Evolutionary conservation across 1,140 invertebrate genomes (phyloP).

Genomic region (Papilio xuthus): DNA sequence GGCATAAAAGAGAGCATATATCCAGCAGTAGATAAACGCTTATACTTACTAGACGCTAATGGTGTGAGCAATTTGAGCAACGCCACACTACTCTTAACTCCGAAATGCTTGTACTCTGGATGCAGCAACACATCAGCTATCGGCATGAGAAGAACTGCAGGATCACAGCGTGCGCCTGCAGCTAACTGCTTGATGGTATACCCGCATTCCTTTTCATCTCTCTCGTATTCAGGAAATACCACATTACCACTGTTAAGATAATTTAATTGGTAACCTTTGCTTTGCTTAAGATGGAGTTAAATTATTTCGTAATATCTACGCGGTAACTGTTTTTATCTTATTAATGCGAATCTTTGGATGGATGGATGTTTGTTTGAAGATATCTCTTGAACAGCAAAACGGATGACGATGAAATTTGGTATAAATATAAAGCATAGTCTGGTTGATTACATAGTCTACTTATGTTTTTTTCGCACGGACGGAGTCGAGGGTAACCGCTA

Average conservation of each 20-base stretch:
- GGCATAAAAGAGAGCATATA: no score
- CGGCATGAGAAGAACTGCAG: slow-evolving; percentile 66
- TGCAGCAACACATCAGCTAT: slow-evolving; percentile 71
- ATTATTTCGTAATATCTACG: no score
- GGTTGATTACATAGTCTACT: no score
- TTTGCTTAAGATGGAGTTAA: no score
- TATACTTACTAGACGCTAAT: slow-evolving; percentile 60
- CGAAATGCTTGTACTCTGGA: slow-evolving; percentile 72
- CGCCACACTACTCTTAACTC: slow-evolving; percentile 60
- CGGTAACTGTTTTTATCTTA: no score
- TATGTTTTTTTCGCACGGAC: no score
- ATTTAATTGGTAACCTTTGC: slow-evolving; percentile 34
- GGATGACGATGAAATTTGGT: no score
- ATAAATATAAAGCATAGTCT: no score
- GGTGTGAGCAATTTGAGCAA: slow-evolving; percentile 62
- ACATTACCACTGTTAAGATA: slow-evolving; percentile 59
- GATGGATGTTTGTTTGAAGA: no score
- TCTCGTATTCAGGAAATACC: slow-evolving; percentile 69
- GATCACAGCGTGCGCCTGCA: slow-evolving; percentile 55
- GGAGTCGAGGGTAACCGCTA: no score
- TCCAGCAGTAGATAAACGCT: not conserved
- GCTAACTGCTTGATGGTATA: slow-evolving; percentile 55
- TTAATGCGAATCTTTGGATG: no score
- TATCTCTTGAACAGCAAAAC: no score
- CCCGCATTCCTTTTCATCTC: slow-evolving; percentile 64